Evolutionary conservation across 1,140 invertebrate genomes (phyloP), one percentile per base, ranked within the genome.

Genomic region (Lordiphosa clarofinis): DNA sequence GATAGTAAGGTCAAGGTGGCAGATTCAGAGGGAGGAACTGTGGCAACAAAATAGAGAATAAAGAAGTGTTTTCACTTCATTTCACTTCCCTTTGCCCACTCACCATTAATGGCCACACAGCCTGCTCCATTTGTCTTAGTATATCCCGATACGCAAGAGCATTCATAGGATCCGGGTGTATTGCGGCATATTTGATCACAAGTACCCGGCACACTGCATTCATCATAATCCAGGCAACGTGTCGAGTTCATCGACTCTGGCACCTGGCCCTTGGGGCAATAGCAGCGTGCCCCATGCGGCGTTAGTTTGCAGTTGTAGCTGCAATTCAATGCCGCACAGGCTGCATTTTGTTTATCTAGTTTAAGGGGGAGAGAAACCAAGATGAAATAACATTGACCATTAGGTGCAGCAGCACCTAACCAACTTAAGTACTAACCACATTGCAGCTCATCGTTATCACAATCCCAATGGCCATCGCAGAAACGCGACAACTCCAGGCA

Each of bases 101-200:
- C 89, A 95, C 94, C 92, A 90, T 95, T 95, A 21, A 94, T 89
- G 19, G 93, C 94, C 88, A 94, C 94, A 46, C 90, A 88, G 10
- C 89, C 90, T 13, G 87, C 88, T 64, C 91, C 90, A 24, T 87
- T 74, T 19, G 31, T 56, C 56, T 92, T 91, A 53, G 88, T 87
- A 89, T 97, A 97, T 1, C 95, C 96, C 5, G 91, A 87, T 2
- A 92, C 92, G 90, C 96, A 97, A 39, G 91, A 90, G 90, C 96
- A 98, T 13, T 90, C 88, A 89, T 92, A 96, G 35, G 92, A 93
- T 39, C 94, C 94, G 5, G 90, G 89, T 7, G 91, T 92, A 89
- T 96, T 96, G 55, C 87, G 90, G 88, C 96, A 98, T 12, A 90
- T 70, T 89, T 97, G 96, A 75, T 95, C 93, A 89, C 96, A 98